These are phyloP conservation scores for Miichthys miiuy DNA, from an alignment of 2,797 vertebrate genomes.

Conservation along the genomic window DNA sequence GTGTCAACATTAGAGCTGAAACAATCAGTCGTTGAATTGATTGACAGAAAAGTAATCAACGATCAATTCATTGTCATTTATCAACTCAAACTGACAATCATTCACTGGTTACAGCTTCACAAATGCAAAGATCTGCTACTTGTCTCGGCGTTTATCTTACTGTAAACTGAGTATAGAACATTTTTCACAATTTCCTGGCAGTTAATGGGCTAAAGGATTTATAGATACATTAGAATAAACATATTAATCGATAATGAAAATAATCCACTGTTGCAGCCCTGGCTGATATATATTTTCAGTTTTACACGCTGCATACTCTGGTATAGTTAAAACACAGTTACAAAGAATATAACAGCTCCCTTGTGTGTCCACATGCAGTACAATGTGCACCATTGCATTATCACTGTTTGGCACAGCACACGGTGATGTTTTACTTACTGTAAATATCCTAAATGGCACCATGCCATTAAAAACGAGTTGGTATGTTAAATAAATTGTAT, in stretches of 20 bases:
- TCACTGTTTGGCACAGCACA: background rate
- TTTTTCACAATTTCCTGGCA: background rate
- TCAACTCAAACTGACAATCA: background rate
- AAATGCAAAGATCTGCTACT: background rate
- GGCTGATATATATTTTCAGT: background rate
- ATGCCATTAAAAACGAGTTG: background rate
- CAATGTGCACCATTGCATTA: too few relatives aligned
- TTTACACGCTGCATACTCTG: background rate
- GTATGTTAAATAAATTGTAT: background rate
- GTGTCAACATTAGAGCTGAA: background rate
- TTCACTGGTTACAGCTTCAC: background rate
- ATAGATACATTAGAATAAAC: background rate
- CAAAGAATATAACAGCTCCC: background rate
- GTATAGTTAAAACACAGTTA: background rate
- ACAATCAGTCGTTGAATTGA: conserved; percentile 9
- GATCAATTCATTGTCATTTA: background rate
- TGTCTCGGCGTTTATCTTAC: background rate
- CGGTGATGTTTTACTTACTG: too few relatives aligned
- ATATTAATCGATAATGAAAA: background rate
- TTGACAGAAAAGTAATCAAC: conserved; percentile 8
- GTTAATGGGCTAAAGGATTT: background rate
- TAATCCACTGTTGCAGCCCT: background rate
- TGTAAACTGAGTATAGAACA: background rate
- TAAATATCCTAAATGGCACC: too few relatives aligned
- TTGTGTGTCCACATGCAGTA: background rate